Conservation (phyloP, 2,113 vertebrate genomes). For the Felis catus region DNA sequence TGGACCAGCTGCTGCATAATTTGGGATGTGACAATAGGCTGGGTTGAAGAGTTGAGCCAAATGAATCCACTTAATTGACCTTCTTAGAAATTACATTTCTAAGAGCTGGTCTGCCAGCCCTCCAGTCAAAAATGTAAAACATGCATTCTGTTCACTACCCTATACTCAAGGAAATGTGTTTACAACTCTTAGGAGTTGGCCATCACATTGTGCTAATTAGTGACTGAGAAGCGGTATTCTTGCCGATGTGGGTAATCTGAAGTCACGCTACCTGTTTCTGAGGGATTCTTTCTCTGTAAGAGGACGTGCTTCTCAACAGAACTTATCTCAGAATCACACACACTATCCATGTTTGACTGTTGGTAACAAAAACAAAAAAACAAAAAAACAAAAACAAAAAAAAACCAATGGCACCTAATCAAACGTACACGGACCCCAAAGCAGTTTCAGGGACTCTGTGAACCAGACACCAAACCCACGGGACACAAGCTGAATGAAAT, state of each 20-base stretch:
- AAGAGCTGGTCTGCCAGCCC: constrained; percentile 40
- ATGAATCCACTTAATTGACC: constrained; percentile 72
- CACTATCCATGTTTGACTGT: background rate
- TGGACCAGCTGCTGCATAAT: constrained; percentile 58
- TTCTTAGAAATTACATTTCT: constrained; percentile 66
- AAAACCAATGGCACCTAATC: background rate
- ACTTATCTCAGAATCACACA: background rate
- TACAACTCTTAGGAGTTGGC: constrained; percentile 8
- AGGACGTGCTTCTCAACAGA: background rate
- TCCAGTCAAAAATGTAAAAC: constrained; percentile 25
- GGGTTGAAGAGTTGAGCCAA: constrained; percentile 52
- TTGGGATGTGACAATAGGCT: background rate
- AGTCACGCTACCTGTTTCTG: background rate
- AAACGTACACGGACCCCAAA: background rate
- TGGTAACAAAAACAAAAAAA: too few relatives aligned
- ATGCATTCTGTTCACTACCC: background rate
- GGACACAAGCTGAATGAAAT: background rate
- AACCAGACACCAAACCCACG: background rate
- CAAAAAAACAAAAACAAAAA: too few relatives aligned
- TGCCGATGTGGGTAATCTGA: constrained; percentile 38
- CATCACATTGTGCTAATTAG: background rate
- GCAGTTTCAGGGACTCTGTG: background rate
- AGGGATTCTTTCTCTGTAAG: background rate
- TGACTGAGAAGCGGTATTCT: background rate
- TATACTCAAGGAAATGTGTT: background rate